Evolutionary conservation across 1,140 invertebrate species (phyloP), one percentile per base, ranked within the genome.

Genomic region (Oncopodura yosiiana): DNA sequence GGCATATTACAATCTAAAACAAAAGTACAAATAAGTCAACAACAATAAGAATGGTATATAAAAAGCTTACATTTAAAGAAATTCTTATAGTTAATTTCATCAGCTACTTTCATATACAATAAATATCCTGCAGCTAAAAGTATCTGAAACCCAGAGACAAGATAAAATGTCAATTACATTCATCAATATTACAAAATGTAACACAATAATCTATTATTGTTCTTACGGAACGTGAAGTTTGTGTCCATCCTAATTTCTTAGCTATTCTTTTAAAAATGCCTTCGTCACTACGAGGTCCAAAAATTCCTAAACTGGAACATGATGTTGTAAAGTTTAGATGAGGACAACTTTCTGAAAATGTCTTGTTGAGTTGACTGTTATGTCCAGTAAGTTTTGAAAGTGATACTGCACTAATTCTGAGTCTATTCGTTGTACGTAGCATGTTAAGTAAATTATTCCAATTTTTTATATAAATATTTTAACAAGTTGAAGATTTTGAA

Each of bases 1-100:
- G 78, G 74, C 66, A 90, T 69, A 38, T 81, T 71, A 50, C 83
- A 80, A 66, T 78, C 77, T 74, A 72, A 82, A 78, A 41, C 9
- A 44, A 16, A 48, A 53, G n/a, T 24, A 16, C 38, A 41, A 30
- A 45, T 3, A 21, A n/a, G 32, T 49, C 1, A 27, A 39, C 32
- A 21, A 24, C 3, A 18, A 8, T 32, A 44, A 6, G 2, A 16
- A 23, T 2, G 38, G 34, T 29, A 3, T 11, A 46, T 19, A 6
- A 49, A 43, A 26, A n/a, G 38, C 51, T 64, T 55, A 65, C 63
- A 4, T 53, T 63, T 44, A 49, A 63, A 66, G 41, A 65, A 66
- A n/a, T 58, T 50, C 19, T 43, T 38, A 48, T 61, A 60, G 38
- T 61, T 30, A 4, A 66, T 27, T 49, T 63, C 55, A 44, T 66